phyloP scores from a whole-genome alignment of 2,888 invertebrate genomes.

The Cremastinae sp. region DNA sequence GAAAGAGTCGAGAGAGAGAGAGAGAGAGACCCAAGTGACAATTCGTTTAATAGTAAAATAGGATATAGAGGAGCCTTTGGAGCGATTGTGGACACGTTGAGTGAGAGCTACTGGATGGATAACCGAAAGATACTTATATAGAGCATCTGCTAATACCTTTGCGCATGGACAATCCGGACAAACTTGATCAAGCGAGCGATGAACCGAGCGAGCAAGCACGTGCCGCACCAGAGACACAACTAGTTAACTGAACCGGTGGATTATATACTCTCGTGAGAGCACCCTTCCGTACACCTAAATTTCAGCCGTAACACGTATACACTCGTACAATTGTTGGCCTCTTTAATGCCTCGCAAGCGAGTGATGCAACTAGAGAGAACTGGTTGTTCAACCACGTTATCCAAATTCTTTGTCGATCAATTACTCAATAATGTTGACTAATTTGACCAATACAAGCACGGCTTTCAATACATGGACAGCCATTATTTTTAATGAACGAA shows the following conservation, averaged over 20 bases:
- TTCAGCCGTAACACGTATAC: conserved; percentile 8
- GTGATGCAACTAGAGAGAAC: too few relatives aligned
- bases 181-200: conserved; percentile 53
- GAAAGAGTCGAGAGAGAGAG: too few relatives aligned
- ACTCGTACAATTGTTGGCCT: conserved; percentile 17
- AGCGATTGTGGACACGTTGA: too few relatives aligned
- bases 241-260: conserved; percentile 57
- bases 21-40: neutral
- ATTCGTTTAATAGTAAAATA: too few relatives aligned
- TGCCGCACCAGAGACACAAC: conserved; percentile 53
- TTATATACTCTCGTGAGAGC: conserved; percentile 55
- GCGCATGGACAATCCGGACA: conserved; percentile 51
- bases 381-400: too few relatives aligned
- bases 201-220: conserved; percentile 48
- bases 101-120: conserved; percentile 28
- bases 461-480: too few relatives aligned
- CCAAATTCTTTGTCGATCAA: too few relatives aligned
- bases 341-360: conserved; percentile 38
- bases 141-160: conserved; percentile 39
- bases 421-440: too few relatives aligned
- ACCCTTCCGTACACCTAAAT: conserved; percentile 26
- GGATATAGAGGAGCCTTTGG: too few relatives aligned
- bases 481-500: too few relatives aligned
- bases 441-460: too few relatives aligned
- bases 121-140: conserved; percentile 27